Evolutionary conservation across 1,140 invertebrate genomes (phyloP).

Genomic region (Tetragonula clypearis): DNA sequence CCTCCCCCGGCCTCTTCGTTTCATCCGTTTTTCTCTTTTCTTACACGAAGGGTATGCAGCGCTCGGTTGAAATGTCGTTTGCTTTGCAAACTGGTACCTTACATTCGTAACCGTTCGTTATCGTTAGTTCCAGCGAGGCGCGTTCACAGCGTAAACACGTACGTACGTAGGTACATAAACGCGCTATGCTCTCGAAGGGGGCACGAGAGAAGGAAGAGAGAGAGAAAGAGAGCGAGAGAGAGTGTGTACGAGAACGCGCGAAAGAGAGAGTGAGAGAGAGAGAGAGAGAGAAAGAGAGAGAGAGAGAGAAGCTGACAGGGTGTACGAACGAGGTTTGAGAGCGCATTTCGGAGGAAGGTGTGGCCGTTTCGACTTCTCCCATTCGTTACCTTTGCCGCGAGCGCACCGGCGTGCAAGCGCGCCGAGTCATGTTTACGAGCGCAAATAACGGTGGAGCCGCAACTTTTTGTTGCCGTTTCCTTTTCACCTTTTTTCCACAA

Average conservation of each 20-base stretch:
- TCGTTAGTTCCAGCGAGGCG: conserved; percentile 66
- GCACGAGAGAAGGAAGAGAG: background rate
- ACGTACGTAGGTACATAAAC: conserved; percentile 51
- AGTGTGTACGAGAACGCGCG: background rate
- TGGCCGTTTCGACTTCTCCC: conserved; percentile 60
- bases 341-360: conserved; percentile 60
- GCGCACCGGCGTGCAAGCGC: conserved; percentile 28
- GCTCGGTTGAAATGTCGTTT: conserved; percentile 65
- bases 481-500: background rate
- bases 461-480: conserved; percentile 44
- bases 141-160: conserved; percentile 66
- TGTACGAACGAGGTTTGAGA: conserved; percentile 42
- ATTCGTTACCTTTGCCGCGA: conserved; percentile 67
- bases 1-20: background rate
- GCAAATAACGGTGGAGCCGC: conserved; percentile 50
- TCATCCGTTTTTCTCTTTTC: conserved; percentile 41
- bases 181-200: background rate
- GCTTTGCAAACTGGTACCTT: conserved; percentile 63
- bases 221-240: fast-evolving
- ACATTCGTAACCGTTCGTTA: conserved; percentile 70
- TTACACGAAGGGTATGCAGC: conserved; percentile 20
- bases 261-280: background rate
- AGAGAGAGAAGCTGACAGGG: conserved; percentile 21
- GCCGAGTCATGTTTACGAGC: conserved; percentile 49
- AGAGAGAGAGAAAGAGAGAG: background rate